A percentile compares a stretch with the other conserved stretches of the same genome.
These are phyloP conservation scores for Stratiomys singularior DNA, from an alignment of 2,888 invertebrate species.

Conservation along the genomic window DNA sequence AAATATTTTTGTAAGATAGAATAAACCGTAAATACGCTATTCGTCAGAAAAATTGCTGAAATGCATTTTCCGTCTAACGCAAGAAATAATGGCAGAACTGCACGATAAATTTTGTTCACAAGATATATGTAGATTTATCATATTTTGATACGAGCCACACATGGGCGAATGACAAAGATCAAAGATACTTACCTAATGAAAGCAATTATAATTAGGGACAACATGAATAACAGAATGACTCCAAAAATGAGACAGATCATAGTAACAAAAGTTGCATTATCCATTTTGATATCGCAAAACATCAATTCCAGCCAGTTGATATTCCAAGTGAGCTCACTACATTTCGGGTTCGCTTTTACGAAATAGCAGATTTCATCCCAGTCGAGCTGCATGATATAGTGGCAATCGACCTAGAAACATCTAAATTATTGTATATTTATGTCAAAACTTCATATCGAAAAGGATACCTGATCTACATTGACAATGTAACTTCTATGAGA, in stretches of 20 bases:
- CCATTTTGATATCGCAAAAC: constrained; percentile 21
- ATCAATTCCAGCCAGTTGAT: constrained; percentile 35
- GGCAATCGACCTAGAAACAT: constrained; percentile 18
- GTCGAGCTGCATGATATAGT: constrained; percentile 4
- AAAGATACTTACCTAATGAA: not conserved
- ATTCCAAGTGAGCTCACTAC: constrained; percentile 22
- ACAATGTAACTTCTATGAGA: constrained; percentile 26
- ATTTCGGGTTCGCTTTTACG: not conserved
- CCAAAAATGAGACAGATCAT: not conserved
- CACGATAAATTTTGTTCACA: too few relatives aligned
- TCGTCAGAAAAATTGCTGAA: too few relatives aligned
- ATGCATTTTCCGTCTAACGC: too few relatives aligned
- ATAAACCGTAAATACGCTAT: too few relatives aligned
- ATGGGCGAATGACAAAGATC: not conserved
- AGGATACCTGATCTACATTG: not conserved
- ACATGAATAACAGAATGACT: not conserved
- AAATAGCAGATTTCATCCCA: constrained; percentile 42
- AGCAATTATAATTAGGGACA: constrained; percentile 9
- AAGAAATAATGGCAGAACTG: too few relatives aligned
- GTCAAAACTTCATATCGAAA: not conserved
- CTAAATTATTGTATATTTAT: too few relatives aligned
- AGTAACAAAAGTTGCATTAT: constrained; percentile 2
- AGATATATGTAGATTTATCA: too few relatives aligned
- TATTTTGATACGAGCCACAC: too few relatives aligned
- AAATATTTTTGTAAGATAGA: too few relatives aligned